Percentiles rank a stretch among this genome's conserved stretches.
phyloP scores from a whole-genome alignment of 2,888 invertebrate species.

The Parascotia fuliginaria region DNA sequence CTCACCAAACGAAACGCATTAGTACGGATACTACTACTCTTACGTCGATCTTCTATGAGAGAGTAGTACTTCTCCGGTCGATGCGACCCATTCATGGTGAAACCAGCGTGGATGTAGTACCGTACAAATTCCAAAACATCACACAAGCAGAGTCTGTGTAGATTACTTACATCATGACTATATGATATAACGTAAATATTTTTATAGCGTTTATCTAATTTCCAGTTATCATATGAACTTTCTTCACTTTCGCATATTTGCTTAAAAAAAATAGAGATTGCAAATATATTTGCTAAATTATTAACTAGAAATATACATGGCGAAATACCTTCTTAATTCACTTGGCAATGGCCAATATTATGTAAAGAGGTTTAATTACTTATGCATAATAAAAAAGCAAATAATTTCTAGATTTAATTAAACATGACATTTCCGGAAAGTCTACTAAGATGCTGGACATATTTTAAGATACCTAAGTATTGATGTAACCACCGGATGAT shows the following conservation, averaged over 20 bases:
- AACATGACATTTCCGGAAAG: background rate
- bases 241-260: background rate
- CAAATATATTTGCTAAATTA: background rate
- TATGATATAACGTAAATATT: no score
- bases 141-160: no score
- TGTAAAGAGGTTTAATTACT: background rate
- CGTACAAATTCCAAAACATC: no score
- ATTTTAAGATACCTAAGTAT: no score
- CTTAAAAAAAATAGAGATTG: background rate
- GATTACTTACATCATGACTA: no score
- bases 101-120: no score
- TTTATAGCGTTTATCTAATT: background rate
- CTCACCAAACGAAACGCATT: no score
- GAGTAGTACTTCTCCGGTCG: no score
- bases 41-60: no score
- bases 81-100: no score
- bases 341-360: background rate
- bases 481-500: no score
- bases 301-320: background rate
- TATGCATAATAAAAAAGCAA: background rate
- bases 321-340: background rate
- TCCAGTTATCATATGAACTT: background rate
- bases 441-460: background rate
- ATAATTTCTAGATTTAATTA: background rate
- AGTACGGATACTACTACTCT: no score